Evolutionary conservation across 2,113 vertebrate genomes (phyloP), one percentile per base, ranked within the genome.

Genomic region (Erythrocercus mccallii): DNA sequence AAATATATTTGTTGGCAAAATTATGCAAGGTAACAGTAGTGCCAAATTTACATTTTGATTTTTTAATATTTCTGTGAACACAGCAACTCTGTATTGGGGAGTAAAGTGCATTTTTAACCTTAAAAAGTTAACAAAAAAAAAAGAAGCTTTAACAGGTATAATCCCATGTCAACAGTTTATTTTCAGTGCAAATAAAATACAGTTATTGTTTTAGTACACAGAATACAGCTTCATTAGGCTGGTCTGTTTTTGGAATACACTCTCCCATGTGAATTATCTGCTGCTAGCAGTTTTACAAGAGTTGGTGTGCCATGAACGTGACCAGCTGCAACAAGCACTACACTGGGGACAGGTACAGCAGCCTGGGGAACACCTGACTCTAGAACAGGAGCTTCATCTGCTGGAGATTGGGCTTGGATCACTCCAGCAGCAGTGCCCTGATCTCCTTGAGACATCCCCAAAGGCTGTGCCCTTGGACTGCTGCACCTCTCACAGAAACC

Each of bases 91-190:
- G 21, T 38, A 65, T 22, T 60, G 10, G 23, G 45, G 38, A 93
- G 12, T 16, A 60, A 72, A 69, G 58, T 33, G 44, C 19, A 66
- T 47, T 74, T 88, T 91, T 66, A 73, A 73, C 42, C 18, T 73
- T 76, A 61, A 81, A 53, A 86, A 76, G 13, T 56, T 69, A 88
- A 81, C 58, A 82, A 38, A 47, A 62, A 56, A 62, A 92, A 73
- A 42, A 74, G 92, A 95, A 95, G 50, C 92, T 93, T 93, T 95
- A 92, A 72, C 64, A 91, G 71, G 80, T 91, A 83, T 38, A 94
- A 94, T 90, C 74, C 93, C 93, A 95, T 27, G 60, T 92, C 79
- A 96, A 91, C 7, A 91, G 81, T 95, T 97, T 95, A 96, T 96
- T 96, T 94, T 69, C 85, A 97, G 88, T 42, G 94, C 88, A 91